Base-by-base conservation (phyloP, 2,888 invertebrate species). In the Drosophila conformis region DNA sequence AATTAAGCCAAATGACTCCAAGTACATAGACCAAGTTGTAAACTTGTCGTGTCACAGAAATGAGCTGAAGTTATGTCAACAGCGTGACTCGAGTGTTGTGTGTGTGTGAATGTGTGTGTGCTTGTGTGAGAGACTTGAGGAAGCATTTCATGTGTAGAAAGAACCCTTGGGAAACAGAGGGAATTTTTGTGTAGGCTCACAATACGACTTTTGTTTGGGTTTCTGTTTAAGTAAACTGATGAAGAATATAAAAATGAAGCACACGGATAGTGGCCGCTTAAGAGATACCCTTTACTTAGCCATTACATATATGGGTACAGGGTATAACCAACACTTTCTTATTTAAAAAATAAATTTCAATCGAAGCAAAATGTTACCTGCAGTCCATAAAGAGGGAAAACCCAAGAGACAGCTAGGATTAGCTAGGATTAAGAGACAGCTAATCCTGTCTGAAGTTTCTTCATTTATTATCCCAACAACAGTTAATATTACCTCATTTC, bases 1-100 rank as follows among this genome's bases (percentile, higher is more conserved):
- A 87, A 85, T 85, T 85, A 87, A 85, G 76, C 70, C 86, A 87
- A 85, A 85, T 85, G 84, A 85, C 86, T 85, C 52, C 80, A 67
- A 76, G 65, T 68, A 69, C 59, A 63, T 42, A 52, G 69, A 48
- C 58, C 54, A 69, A 66, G 69, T 69, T 81, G 61, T 73, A 69
- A 67, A 73, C 40, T 71, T 76, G 81, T 76, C 80, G 78, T 86
- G 86, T 83, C 79, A 73, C 72, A 70, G 69, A 75, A 82, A 82
- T 84, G 80, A 79, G 71, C 71, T 69, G 64, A 72, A 85, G 83
- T 85, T 83, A 83, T 83, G 81, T 83, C 86, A 83, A 80, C 78
- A 76, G 86, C 82, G 82, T 85, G 82, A 83, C 82, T 85, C n/a
- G 38, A 69, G 54, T 54, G 35, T 52, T 42, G 36, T 51, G 13